phyloP scores from a whole-genome alignment of 2,888 invertebrate genomes.

The Campaea margaritaria region DNA sequence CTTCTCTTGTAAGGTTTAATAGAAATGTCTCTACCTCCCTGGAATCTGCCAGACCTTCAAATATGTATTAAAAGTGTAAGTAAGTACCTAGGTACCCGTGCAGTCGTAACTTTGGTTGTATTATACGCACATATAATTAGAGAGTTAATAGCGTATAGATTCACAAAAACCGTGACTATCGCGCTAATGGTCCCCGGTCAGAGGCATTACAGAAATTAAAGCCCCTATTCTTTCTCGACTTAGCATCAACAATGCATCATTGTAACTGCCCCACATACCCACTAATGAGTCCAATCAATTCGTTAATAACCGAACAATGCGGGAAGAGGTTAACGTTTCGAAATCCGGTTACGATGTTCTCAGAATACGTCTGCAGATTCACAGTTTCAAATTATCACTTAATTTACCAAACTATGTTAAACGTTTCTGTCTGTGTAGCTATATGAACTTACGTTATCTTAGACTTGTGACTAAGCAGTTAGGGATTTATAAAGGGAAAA shows the following conservation, averaged over 20 bases:
- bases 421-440: conserved; percentile 6
- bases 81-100: too few species aligned
- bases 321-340: conserved; percentile 47
- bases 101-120: too few species aligned
- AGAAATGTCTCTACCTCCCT: too few species aligned
- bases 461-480: conserved; percentile 9
- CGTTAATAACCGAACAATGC: conserved; percentile 53
- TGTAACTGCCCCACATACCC: conserved; percentile 48
- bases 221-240: conserved; percentile 18
- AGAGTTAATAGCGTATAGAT: too few species aligned
- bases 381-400: conserved; percentile 26
- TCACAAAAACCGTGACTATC: background rate
- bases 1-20: too few species aligned
- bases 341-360: conserved; percentile 42
- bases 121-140: too few species aligned
- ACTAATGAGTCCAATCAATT: conserved; percentile 62
- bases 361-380: conserved; percentile 19
- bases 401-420: conserved; percentile 20
- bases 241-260: conserved; percentile 44
- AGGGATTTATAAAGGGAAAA: conserved; percentile 17
- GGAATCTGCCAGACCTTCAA: too few species aligned
- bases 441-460: background rate
- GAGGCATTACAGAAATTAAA: conserved; percentile 13
- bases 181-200: conserved; percentile 12
- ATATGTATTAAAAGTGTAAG: too few species aligned